phyloP scores from a whole-genome alignment of 2,888 invertebrate species.

The Aporophyla nigra region DNA sequence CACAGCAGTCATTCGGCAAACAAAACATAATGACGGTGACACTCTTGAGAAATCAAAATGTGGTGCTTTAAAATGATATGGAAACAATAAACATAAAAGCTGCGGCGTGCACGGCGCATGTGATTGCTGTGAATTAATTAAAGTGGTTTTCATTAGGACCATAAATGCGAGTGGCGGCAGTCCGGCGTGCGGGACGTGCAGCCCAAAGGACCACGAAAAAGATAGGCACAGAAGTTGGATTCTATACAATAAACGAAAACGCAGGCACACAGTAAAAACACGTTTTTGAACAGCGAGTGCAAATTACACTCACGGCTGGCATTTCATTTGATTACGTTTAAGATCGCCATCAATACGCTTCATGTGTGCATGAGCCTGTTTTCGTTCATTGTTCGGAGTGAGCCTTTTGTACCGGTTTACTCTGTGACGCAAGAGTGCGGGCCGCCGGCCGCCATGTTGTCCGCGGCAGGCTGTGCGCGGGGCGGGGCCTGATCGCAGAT shows the following conservation, averaged over 20 bases:
- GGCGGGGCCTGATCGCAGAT: constrained; percentile 84
- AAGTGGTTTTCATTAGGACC: constrained; percentile 89
- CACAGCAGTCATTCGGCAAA: constrained; percentile 75
- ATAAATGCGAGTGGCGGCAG: constrained; percentile 77
- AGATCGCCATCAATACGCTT: background rate
- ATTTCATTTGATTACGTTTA: background rate
- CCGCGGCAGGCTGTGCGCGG: constrained; percentile 66
- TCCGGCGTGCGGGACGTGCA: constrained; percentile 61
- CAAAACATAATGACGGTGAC: constrained; percentile 85
- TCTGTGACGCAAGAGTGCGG: constrained; percentile 55
- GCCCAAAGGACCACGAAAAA: constrained; percentile 54
- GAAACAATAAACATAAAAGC: constrained; percentile 90
- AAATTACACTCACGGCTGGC: background rate
- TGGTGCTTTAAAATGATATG: constrained; percentile 88
- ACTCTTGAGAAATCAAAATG: constrained; percentile 90
- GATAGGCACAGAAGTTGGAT: background rate
- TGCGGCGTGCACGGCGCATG: constrained; percentile 80
- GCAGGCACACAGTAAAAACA: background rate
- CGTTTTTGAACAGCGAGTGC: background rate
- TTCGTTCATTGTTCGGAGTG: background rate
- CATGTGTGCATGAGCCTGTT: background rate
- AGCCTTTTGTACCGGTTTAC: background rate
- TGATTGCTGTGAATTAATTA: constrained; percentile 91
- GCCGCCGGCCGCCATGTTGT: constrained; percentile 72
- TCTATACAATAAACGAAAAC: background rate